A percentile compares a stretch with the other conserved stretches of the same genome.
phyloP scores from a whole-genome alignment of 2,888 invertebrate species.

The Colostygia pectinataria region DNA sequence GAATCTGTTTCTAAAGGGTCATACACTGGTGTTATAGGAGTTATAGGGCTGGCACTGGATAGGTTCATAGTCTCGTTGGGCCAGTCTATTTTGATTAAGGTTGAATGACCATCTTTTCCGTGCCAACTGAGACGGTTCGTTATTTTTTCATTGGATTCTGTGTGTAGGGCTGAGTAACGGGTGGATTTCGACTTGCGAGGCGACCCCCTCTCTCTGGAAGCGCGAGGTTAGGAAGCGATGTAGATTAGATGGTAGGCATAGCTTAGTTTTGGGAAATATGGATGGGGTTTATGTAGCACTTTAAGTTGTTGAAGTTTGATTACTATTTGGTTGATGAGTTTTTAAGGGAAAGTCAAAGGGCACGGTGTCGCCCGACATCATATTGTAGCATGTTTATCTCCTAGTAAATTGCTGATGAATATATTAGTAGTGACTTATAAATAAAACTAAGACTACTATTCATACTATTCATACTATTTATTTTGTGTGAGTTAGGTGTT shows the following conservation, averaged over 20 bases:
- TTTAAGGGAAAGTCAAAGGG: no score
- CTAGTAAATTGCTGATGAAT: no score
- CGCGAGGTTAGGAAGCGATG: constrained; percentile 39
- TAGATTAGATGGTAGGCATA: constrained; percentile 20
- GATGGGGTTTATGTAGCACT: no score
- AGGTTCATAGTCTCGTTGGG: constrained; percentile 61
- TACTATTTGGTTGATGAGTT: no score
- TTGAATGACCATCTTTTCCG: constrained; percentile 75
- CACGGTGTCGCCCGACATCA: no score
- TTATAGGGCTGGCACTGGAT: constrained; percentile 63
- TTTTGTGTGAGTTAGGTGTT: no score
- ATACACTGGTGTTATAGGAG: constrained; percentile 66
- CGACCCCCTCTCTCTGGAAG: constrained; percentile 73
- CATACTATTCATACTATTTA: no score
- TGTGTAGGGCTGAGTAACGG: constrained; percentile 66
- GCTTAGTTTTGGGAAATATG: constrained; percentile 21
- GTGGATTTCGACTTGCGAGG: constrained; percentile 67
- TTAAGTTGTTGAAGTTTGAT: no score
- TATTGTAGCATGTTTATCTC: no score
- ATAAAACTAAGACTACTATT: no score
- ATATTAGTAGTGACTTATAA: no score
- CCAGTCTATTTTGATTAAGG: constrained; percentile 76
- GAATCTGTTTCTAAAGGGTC: constrained; percentile 76
- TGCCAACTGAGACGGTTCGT: constrained; percentile 68
- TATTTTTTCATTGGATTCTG: constrained; percentile 43